Conservation (phyloP, 2,113 vertebrate species). For the Scolopax mira region DNA sequence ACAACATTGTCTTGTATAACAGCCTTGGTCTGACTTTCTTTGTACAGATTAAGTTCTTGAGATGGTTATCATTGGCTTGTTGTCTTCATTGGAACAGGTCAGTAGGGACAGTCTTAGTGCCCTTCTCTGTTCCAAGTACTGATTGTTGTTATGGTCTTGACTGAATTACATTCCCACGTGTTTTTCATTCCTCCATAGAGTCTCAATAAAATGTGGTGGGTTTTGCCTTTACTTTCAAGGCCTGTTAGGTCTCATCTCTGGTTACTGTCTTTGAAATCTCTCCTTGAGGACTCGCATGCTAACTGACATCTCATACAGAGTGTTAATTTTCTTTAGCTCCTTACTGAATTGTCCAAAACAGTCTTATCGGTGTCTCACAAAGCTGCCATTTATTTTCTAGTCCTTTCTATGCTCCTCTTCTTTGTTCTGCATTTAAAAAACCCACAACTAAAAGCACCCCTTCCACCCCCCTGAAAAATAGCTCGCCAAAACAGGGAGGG, state of each 20-base stretch:
- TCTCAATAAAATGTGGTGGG: background rate
- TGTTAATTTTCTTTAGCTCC: background rate
- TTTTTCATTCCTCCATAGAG: background rate
- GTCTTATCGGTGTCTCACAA: background rate
- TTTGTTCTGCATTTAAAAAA: background rate
- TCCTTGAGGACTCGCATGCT: background rate
- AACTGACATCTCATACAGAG: accelerated
- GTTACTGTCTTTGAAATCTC: background rate
- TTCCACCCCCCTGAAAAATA: background rate
- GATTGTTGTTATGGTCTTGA: background rate
- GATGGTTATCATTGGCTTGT: background rate
- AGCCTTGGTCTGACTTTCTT: background rate
- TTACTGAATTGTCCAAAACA: background rate
- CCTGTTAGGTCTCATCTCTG: background rate
- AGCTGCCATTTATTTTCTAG: background rate
- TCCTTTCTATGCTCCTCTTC: background rate
- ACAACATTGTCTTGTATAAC: background rate
- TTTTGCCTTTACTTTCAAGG: background rate
- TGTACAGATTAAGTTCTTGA: background rate
- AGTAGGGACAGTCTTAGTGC: background rate
- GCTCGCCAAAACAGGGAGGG: background rate
- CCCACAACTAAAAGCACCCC: background rate
- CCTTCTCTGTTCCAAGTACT: background rate
- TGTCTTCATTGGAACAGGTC: background rate
- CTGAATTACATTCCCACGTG: background rate